Evolutionary conservation across 2,797 vertebrate species (phyloP), one percentile per base, ranked within the genome.

Genomic region (Ctenopoma multispine): DNA sequence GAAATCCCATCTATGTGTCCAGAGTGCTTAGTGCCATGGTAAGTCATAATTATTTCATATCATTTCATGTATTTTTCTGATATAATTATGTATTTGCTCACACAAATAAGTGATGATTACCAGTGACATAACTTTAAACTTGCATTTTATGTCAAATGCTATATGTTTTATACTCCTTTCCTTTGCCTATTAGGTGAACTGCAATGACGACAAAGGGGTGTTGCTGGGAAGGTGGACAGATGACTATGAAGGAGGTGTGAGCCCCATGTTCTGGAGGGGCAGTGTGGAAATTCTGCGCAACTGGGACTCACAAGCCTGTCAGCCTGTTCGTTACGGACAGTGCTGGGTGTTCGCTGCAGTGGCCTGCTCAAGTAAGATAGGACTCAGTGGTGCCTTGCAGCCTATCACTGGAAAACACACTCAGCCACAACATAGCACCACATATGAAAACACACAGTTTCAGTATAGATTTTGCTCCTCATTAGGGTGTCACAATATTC

Each of bases 261-360:
- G 92, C 79, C 98, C 98, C 11, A 89, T 96, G 94, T 88, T 81
- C 77, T 99, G 98, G 98, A 96, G 84, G 0, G 96, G 98, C 34
- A 98, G 97, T 0, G 95, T 97, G 89, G 95, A 96, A 73, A 98
- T 99, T 70, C 93, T 99, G 59, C 90, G 75, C 55, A 93, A 90
- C 60, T 99, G 98, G 98, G 91, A 93, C 71, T 75, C 62, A 0
- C 87, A 87, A 0, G 85, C 93, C 3, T 98, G 96, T 87, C 90
- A 95, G 72, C 95, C 94, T 0, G 97, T 99, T 80, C 94, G 95
- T 46, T 99, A 94, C 0, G 98, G 98, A 65, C 98, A 99, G 90
- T 99, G 98, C 90, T 99, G 98, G 98, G 98, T 99, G 63, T 99
- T 98, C 17, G 98, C 98, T 0, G 97, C 97, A 0, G 96, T 99